A percentile compares a stretch with the other conserved stretches of the same genome.
Evolutionary conservation across 2,888 invertebrate species (phyloP).

Genomic region (Lottia scabra): DNA sequence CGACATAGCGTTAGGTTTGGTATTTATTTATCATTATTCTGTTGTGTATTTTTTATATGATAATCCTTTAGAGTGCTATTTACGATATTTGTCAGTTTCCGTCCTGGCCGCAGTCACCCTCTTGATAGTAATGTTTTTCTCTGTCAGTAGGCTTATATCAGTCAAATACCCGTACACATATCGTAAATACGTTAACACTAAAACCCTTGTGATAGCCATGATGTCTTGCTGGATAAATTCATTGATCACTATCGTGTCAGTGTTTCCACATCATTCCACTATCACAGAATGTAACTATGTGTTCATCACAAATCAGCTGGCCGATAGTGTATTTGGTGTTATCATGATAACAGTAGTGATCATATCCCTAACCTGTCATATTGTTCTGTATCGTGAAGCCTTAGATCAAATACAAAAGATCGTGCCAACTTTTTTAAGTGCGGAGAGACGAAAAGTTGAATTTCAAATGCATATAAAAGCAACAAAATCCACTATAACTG

Average conservation of each 20-base stretch:
- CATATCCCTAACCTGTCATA: neutral
- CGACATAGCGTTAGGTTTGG: neutral
- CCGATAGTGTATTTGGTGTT: neutral
- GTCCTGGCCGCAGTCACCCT: neutral
- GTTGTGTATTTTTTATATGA: neutral
- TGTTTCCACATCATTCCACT: neutral
- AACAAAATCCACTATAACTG: neutral
- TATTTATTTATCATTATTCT: neutral
- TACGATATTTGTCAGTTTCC: neutral
- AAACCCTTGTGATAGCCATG: neutral
- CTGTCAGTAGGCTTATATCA: neutral
- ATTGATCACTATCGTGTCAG: neutral
- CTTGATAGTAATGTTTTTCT: neutral
- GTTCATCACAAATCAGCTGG: neutral
- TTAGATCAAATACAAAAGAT: neutral
- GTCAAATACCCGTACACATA: neutral
- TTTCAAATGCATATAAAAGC: neutral
- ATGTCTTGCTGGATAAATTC: neutral
- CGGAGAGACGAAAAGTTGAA: neutral
- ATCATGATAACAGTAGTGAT: neutral
- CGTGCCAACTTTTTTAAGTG: neutral
- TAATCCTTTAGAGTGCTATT: neutral
- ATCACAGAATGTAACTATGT: neutral
- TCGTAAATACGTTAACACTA: neutral
- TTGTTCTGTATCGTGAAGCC: neutral